Conservation (phyloP, 1,140 invertebrate genomes). For the Conus betulinus region DNA sequence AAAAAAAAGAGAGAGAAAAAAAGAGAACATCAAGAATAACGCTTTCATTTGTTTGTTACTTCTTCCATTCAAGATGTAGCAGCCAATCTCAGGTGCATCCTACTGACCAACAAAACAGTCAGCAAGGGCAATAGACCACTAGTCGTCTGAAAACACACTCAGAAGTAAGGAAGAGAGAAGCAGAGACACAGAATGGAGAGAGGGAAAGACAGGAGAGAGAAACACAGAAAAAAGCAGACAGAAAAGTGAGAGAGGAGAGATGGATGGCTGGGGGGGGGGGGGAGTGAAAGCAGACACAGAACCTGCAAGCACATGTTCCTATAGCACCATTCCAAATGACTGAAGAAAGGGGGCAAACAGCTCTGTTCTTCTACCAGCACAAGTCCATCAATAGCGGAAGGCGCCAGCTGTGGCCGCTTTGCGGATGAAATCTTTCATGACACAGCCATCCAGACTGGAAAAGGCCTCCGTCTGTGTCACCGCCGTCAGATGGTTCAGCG, state of each 20-base stretch:
- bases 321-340: neutral
- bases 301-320: neutral
- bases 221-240: neutral
- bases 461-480: slow-evolving; percentile 82
- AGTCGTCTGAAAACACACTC: no score
- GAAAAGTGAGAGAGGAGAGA: no score
- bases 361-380: neutral
- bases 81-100: no score
- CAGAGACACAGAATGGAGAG: neutral
- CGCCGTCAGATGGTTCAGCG: slow-evolving; percentile 82
- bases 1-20: neutral
- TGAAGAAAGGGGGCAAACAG: neutral
- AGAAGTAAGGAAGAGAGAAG: neutral
- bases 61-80: no score
- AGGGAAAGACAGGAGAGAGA: neutral
- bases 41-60: no score
- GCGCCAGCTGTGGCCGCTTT: slow-evolving; percentile 81
- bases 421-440: slow-evolving; percentile 81
- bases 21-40: neutral
- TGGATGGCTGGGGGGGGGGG: neutral
- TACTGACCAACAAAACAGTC: no score
- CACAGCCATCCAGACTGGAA: slow-evolving; percentile 79
- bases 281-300: neutral
- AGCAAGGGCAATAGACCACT: no score
- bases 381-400: slow-evolving; percentile 79